These are phyloP conservation scores for Heliconius sara DNA, from an alignment of 2,888 invertebrate species.

Conservation along the genomic window DNA sequence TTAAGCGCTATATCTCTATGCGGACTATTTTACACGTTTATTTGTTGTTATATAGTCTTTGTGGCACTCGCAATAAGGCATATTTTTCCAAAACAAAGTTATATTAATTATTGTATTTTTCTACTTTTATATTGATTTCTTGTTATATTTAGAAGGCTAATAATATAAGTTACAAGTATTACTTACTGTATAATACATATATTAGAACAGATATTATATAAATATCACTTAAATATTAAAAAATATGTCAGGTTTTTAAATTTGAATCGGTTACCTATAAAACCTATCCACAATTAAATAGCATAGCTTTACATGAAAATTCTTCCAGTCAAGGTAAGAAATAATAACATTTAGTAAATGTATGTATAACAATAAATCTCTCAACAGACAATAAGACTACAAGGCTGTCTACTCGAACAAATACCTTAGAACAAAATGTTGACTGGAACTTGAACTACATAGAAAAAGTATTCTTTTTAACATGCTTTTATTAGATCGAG, in stretches of 20 bases:
- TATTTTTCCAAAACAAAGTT: not conserved
- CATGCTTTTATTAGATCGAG: too few species aligned
- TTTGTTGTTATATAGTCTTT: conserved; percentile 41
- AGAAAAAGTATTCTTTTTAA: not conserved
- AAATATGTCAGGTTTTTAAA: too few species aligned
- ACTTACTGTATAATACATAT: not conserved
- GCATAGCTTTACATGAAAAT: not conserved
- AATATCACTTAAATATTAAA: too few species aligned
- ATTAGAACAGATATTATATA: not conserved
- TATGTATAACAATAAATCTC: conserved; percentile 1
- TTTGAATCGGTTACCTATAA: too few species aligned
- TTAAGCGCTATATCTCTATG: conserved; percentile 57
- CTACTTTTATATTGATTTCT: not conserved
- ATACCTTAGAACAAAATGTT: conserved; percentile 19
- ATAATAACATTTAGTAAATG: not conserved
- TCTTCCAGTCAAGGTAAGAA: not conserved
- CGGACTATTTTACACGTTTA: conserved; percentile 49
- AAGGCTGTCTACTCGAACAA: conserved; percentile 30
- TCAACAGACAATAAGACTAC: conserved; percentile 32
- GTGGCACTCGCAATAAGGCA: conserved; percentile 46
- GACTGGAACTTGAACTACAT: not conserved
- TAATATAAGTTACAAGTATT: not conserved
- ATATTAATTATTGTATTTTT: not conserved
- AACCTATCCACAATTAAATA: too few species aligned
- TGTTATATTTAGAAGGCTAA: not conserved